A percentile compares a stretch with the other conserved stretches of the same genome.
These are phyloP conservation scores for Volucella zonaria DNA, from an alignment of 2,888 invertebrate species.

Conservation along the genomic window DNA sequence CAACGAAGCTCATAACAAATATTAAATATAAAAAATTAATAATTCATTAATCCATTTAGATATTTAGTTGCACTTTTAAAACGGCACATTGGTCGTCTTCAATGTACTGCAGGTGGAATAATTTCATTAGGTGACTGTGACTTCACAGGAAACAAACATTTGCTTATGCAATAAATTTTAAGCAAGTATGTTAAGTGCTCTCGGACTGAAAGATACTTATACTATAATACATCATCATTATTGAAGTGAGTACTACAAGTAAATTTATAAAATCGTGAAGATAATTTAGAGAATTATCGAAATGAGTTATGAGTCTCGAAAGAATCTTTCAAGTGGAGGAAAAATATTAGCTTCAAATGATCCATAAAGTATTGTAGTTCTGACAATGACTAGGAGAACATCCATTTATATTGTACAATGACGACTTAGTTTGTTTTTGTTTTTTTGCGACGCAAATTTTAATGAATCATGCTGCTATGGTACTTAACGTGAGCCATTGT, in stretches of 20 bases:
- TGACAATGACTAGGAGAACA: no score
- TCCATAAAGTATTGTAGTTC: no score
- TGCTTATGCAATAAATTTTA: slow-evolving; percentile 15
- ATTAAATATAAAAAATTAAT: no score
- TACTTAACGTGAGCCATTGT: no score
- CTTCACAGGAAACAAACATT: slow-evolving; percentile 21
- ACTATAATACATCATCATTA: no score
- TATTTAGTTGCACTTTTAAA: not conserved
- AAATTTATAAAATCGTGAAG: not conserved
- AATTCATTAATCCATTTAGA: not conserved
- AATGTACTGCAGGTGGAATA: not conserved
- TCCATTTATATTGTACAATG: no score
- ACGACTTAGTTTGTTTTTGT: no score
- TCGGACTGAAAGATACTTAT: not conserved
- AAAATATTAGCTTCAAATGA: no score
- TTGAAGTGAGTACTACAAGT: not conserved
- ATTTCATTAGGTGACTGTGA: slow-evolving; percentile 3
- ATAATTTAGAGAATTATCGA: not conserved
- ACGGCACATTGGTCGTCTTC: not conserved
- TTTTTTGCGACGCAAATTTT: no score
- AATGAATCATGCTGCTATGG: no score
- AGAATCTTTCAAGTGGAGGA: no score
- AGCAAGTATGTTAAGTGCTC: not conserved
- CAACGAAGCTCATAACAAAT: no score
- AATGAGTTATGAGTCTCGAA: not conserved